Conservation (phyloP, 1,140 invertebrate species). For the Acromyrmex charruanus region DNA sequence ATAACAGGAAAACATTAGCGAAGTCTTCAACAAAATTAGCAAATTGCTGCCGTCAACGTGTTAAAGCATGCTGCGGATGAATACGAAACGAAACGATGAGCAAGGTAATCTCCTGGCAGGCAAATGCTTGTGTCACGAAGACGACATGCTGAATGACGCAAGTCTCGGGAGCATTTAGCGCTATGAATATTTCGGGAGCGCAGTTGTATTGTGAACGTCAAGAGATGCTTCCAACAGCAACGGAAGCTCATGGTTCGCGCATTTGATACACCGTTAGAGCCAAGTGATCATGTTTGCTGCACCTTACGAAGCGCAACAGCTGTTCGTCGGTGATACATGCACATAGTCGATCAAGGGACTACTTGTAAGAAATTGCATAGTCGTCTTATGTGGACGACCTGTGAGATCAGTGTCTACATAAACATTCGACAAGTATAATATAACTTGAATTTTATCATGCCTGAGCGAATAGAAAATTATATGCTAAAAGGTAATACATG, state of each 20-base stretch:
- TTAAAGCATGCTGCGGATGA: conserved; percentile 47
- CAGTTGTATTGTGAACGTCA: conserved; percentile 47
- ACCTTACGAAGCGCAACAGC: conserved; percentile 52
- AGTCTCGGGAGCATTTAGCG: conserved; percentile 49
- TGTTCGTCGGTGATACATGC: conserved; percentile 30
- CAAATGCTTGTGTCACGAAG: conserved; percentile 36
- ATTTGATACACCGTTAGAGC: conserved; percentile 61
- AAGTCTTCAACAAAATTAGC: conserved; percentile 53
- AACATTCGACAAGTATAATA: neutral
- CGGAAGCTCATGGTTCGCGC: conserved; percentile 28
- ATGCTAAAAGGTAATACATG: neutral
- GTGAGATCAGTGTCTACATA: neutral
- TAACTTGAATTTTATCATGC: neutral
- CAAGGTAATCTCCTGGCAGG: conserved; percentile 59
- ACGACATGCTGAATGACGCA: conserved; percentile 63
- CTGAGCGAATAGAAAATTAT: conserved; percentile 8
- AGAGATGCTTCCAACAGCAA: conserved; percentile 30
- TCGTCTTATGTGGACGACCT: neutral
- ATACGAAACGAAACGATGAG: conserved; percentile 55
- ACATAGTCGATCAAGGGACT: conserved; percentile 35
- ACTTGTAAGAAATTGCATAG: conserved; percentile 29
- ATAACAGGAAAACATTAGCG: conserved; percentile 41
- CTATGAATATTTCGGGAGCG: conserved; percentile 60
- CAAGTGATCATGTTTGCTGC: conserved; percentile 53
- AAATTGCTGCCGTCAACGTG: conserved; percentile 58